phyloP scores from a whole-genome alignment of 2,888 invertebrate species.

The Chrysina gloriosa region DNA sequence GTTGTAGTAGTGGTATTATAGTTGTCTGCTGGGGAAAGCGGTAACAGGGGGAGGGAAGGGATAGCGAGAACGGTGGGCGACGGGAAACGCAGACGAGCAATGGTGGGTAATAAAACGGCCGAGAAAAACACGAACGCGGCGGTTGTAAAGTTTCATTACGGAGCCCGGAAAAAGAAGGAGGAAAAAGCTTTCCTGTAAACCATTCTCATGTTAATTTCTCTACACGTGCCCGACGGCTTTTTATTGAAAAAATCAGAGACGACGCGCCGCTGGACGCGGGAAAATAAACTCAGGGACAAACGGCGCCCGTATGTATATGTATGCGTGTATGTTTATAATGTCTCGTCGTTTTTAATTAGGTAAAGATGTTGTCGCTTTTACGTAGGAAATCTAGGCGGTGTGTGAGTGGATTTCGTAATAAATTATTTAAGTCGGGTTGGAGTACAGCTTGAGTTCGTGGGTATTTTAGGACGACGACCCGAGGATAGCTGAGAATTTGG shows the following conservation, averaged over 20 bases:
- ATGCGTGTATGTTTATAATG: no score
- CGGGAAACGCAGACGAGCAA: neutral
- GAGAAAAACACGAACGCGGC: conserved; percentile 46
- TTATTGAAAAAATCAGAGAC: conserved; percentile 1
- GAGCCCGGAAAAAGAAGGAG: conserved; percentile 46
- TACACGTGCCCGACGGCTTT: conserved; percentile 32
- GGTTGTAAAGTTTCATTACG: conserved; percentile 50
- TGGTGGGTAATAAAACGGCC: conserved; percentile 39
- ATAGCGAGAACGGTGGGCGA: neutral
- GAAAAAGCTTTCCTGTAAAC: conserved; percentile 41
- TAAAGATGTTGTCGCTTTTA: no score
- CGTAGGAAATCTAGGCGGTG: no score
- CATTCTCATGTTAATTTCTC: conserved; percentile 44
- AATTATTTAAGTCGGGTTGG: no score
- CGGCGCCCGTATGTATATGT: no score
- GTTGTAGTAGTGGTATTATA: neutral
- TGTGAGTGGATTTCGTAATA: no score
- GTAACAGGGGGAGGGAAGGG: neutral
- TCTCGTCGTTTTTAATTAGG: no score
- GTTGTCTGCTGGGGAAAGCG: neutral
- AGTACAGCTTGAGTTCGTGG: no score
- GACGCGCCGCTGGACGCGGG: neutral
- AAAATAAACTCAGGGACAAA: neutral
- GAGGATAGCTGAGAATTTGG: no score
- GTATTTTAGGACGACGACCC: no score